Evolutionary conservation across 2,113 vertebrate genomes (phyloP).

Genomic region (Scalopus aquaticus): DNA sequence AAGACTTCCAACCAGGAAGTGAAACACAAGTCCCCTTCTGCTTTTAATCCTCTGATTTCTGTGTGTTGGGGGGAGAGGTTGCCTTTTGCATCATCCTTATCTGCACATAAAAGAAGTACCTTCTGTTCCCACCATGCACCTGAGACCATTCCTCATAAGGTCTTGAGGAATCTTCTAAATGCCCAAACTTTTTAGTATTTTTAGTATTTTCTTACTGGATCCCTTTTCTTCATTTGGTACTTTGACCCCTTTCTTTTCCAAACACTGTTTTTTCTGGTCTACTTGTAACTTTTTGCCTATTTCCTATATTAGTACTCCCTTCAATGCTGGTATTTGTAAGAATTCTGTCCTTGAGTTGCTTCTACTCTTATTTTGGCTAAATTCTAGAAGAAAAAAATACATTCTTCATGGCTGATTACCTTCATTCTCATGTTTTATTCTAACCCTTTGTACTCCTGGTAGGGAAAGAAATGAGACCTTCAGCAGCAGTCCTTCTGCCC

Average conservation of each 20-base stretch:
- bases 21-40: not conserved
- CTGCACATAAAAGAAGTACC: not conserved
- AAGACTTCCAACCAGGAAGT: not conserved
- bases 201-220: not conserved
- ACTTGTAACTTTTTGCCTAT: not conserved
- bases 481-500: no score
- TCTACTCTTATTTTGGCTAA: slow-evolving; percentile 18
- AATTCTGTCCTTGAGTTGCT: slow-evolving; percentile 43
- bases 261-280: not conserved
- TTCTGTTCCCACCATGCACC: not conserved
- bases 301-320: slow-evolving; percentile 34
- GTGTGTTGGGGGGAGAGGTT: not conserved
- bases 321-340: not conserved
- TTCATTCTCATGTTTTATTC: not conserved
- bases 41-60: not conserved
- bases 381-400: not conserved
- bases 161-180: not conserved
- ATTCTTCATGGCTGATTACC: not conserved
- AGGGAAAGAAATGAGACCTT: not conserved
- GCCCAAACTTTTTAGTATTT: not conserved
- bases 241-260: not conserved
- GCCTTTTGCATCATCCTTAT: not conserved
- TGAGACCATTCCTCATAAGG: not conserved
- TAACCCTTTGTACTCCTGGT: not conserved
- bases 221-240: not conserved